Evolutionary conservation across 2,888 invertebrate genomes (phyloP).

Genomic region (Hermaeophaga mercurialis): DNA sequence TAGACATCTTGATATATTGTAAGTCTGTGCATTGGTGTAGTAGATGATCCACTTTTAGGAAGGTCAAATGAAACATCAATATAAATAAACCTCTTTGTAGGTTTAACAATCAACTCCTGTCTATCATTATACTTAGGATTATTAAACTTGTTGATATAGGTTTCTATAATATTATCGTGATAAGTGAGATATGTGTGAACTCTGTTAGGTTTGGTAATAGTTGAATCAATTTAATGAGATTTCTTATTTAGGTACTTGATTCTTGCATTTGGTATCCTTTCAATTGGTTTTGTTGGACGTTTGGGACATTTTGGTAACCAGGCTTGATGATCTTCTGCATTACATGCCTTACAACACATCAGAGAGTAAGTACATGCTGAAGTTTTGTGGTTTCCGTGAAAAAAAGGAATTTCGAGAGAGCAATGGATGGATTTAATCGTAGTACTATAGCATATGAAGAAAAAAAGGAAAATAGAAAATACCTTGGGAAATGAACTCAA

Average conservation of each 20-base stretch:
- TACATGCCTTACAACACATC: conserved; percentile 22
- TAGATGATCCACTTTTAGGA: background rate
- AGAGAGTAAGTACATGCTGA: no score
- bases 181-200: conserved; percentile 13
- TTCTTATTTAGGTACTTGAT: conserved; percentile 21
- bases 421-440: no score
- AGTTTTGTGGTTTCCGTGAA: no score
- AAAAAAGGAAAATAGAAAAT: no score
- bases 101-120: conserved; percentile 4
- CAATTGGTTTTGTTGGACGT: conserved; percentile 24
- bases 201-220: conserved; percentile 9
- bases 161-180: conserved; percentile 16
- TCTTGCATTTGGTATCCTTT: conserved; percentile 18
- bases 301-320: conserved; percentile 27
- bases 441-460: no score
- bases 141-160: conserved; percentile 18
- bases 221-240: conserved; percentile 9
- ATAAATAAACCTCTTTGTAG: conserved; percentile 18
- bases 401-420: no score
- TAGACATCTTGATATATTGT: no score
- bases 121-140: conserved; percentile 10
- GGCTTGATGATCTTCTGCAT: conserved; percentile 24
- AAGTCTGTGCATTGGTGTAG: no score
- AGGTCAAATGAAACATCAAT: conserved; percentile 16
- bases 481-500: no score